Evolutionary conservation across 1,140 invertebrate genomes (phyloP).

Genomic region (Hydropsyche tenuis): DNA sequence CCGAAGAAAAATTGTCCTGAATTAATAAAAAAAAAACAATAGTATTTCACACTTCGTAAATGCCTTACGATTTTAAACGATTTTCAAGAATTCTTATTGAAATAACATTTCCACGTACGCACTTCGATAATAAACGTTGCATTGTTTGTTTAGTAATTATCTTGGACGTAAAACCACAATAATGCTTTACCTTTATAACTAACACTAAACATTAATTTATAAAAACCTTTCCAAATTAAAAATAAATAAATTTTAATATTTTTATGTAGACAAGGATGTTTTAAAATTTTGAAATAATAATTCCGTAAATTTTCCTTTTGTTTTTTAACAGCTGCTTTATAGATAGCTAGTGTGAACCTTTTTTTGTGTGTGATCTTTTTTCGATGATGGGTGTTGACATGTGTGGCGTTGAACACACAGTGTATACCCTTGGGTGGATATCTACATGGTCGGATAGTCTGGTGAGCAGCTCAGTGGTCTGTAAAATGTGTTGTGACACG

Average conservation of each 20-base stretch:
- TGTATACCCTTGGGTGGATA: constrained; percentile 22
- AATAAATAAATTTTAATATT: too few relatives aligned
- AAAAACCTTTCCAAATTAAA: too few relatives aligned
- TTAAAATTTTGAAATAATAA: too few relatives aligned
- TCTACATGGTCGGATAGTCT: constrained; percentile 25
- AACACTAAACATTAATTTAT: too few relatives aligned
- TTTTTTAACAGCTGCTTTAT: too few relatives aligned
- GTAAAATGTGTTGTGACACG: constrained; percentile 29
- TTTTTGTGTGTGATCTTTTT: constrained; percentile 5
- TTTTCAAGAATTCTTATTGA: neutral
- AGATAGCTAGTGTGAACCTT: too few relatives aligned
- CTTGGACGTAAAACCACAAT: neutral
- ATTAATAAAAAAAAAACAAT: neutral
- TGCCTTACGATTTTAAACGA: neutral
- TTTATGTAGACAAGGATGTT: too few relatives aligned
- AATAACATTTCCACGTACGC: neutral
- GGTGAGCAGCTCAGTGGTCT: constrained; percentile 12
- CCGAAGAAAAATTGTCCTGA: neutral
- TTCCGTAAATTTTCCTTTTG: too few relatives aligned
- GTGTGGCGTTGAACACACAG: constrained; percentile 24
- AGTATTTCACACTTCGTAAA: neutral
- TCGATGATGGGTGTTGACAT: constrained; percentile 32
- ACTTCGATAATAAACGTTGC: neutral
- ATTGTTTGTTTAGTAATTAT: constrained; percentile 2
- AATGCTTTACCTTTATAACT: neutral